Evolutionary conservation across 1,140 invertebrate genomes (phyloP), one percentile per base, ranked within the genome.

Genomic region (Procambarus virginalis): DNA sequence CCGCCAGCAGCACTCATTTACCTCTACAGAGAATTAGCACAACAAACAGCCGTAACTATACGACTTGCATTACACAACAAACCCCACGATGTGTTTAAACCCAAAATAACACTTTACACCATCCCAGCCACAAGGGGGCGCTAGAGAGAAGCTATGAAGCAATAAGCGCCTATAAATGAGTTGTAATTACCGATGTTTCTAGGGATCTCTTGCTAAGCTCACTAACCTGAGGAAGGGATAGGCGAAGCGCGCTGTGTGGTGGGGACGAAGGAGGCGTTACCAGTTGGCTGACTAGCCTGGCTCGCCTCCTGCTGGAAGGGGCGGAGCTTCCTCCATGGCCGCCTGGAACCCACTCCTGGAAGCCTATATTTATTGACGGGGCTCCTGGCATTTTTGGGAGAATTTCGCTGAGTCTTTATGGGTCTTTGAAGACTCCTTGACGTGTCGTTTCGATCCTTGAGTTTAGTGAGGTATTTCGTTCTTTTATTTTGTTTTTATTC

Each of bases 311-410:
- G 77, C 79, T 81, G 79, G 79, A 81, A 81, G 51, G 79, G 79
- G 79, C 79, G 79, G 79, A 34, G 79, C 79, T 22, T 55, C 77
- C 34, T 14, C 75, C 75, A 76, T 76, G 5, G n/a, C 77, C 46
- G 20, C 48, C 20, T 6, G 77, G 34, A 34, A 34, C 34, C 34
- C 34, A 34, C 34, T 34, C 34, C 51, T 81, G 49, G 49, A 51
- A 58, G 14, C 2, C 49, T 58, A 20, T 81, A 48, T 51, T 81
- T 58, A 49, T 51, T 17, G 45, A 58, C 51, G 51, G 48, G 5
- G 46, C 34, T 78, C 8, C 68, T 14, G n/a, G 6, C 20, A 20
- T 34, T 73, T 73, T 73, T 34, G 5, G 68, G 20, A 64, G 60
- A 64, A 73, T 73, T 34, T 73, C 68, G 5, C 14, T 17, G 64